Conservation (phyloP, 1,140 invertebrate genomes). For the Nomia melanderi region DNA sequence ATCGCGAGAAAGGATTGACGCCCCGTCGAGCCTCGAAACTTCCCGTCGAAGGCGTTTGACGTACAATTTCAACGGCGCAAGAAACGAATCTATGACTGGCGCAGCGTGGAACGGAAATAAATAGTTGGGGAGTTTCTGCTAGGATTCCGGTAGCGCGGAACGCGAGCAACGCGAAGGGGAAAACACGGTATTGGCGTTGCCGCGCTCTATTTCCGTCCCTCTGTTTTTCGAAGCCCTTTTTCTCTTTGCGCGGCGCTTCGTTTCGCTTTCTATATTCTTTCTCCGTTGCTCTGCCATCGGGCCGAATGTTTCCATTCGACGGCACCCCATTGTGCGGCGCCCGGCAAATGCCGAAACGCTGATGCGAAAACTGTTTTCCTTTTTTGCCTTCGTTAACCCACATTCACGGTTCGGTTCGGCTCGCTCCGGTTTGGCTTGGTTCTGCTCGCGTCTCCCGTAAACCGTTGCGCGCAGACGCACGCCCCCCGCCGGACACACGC, state of each 20-base stretch:
- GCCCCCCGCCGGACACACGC: neutral
- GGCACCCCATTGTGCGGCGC: conserved; percentile 57
- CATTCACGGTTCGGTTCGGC: conserved; percentile 62
- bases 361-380: conserved; percentile 68
- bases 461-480: neutral
- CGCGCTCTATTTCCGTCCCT: conserved; percentile 54
- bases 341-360: conserved; percentile 66
- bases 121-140: conserved; percentile 33
- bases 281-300: conserved; percentile 12
- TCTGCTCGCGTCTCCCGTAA: neutral
- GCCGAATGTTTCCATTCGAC: conserved; percentile 66
- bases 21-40: neutral
- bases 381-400: conserved; percentile 76
- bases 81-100: conserved; percentile 9
- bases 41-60: neutral
- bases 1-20: neutral
- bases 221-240: conserved; percentile 48
- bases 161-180: neutral
- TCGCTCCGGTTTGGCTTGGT: conserved; percentile 4
- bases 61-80: neutral
- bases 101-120: conserved; percentile 24
- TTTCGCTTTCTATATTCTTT: conserved; percentile 37
- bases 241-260: conserved; percentile 35
- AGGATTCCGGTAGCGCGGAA: conserved; percentile 30
- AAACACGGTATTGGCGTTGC: conserved; percentile 48